Evolutionary conservation across 2,888 invertebrate species (phyloP).

Genomic region (Tenthredo mesomela): DNA sequence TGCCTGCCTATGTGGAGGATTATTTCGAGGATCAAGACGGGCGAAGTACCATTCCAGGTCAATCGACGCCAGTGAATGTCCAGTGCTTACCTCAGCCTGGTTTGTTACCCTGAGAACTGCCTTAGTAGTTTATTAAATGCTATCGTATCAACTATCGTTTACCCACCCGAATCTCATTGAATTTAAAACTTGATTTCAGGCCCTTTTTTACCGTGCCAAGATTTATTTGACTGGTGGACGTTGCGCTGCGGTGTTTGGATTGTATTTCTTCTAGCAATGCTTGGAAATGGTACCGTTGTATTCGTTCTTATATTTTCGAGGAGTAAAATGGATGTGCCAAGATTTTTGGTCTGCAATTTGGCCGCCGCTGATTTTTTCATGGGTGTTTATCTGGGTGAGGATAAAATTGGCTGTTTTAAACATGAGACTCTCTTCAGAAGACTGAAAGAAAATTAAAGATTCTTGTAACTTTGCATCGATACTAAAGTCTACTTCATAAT

Average conservation of each 20-base stretch:
- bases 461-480: neutral
- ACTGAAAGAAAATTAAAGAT: neutral
- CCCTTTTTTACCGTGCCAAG: constrained; percentile 96
- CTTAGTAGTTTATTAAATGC: neutral
- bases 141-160: neutral
- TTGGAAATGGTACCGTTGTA: constrained; percentile 97
- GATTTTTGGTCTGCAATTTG: constrained; percentile 97
- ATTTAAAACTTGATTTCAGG: constrained; percentile 79
- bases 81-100: constrained; percentile 93
- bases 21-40: constrained; percentile 84
- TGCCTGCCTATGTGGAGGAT: constrained; percentile 86
- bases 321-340: constrained; percentile 97
- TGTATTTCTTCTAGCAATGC: constrained; percentile 95
- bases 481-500: neutral
- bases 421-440: neutral
- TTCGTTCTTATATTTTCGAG: constrained; percentile 95
- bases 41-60: constrained; percentile 68
- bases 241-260: constrained; percentile 98
- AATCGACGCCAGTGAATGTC: constrained; percentile 62
- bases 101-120: constrained; percentile 64
- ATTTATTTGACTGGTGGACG: constrained; percentile 99
- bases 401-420: neutral
- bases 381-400: constrained; percentile 93
- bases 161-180: neutral
- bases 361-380: constrained; percentile 98